phyloP scores from a whole-genome alignment of 2,797 vertebrate species.

The Cheracebus regulus region DNA sequence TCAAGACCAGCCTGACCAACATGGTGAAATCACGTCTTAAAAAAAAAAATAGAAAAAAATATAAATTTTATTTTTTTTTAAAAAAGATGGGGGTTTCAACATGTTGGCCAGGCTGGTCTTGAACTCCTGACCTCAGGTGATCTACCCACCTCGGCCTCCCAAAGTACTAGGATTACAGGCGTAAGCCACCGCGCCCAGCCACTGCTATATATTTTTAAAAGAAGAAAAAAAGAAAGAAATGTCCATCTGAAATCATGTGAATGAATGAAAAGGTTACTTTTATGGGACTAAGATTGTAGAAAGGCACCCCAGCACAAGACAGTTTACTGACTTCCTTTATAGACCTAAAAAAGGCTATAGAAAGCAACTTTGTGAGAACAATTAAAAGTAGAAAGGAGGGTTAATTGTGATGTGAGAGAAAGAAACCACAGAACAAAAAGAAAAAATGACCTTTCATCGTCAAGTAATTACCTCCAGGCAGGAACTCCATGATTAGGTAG shows the following conservation, averaged over 20 bases:
- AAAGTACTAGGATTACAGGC: no score
- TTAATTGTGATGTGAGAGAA: constrained; percentile 33
- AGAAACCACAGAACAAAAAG: constrained; percentile 60
- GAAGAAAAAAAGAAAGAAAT: constrained; percentile 44
- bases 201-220: constrained; percentile 35
- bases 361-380: constrained; percentile 66
- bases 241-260: constrained; percentile 60
- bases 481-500: constrained; percentile 99
- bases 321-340: constrained; percentile 64
- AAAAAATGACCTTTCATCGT: constrained; percentile 59
- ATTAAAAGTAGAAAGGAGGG: constrained; percentile 59
- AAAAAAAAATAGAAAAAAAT: no score
- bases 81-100: no score
- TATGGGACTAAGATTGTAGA: constrained; percentile 47
- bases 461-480: constrained; percentile 93
- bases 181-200: no score
- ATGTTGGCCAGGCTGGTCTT: no score
- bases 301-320: constrained; percentile 58
- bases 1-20: no score
- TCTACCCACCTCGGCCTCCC: no score
- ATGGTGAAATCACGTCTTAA: no score
- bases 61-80: no score
- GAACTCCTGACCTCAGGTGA: no score
- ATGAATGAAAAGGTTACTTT: constrained; percentile 58
- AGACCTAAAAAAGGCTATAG: constrained; percentile 68